These are phyloP conservation scores for Eufriesea mexicana DNA, from an alignment of 1,140 invertebrate species.

Conservation along the genomic window DNA sequence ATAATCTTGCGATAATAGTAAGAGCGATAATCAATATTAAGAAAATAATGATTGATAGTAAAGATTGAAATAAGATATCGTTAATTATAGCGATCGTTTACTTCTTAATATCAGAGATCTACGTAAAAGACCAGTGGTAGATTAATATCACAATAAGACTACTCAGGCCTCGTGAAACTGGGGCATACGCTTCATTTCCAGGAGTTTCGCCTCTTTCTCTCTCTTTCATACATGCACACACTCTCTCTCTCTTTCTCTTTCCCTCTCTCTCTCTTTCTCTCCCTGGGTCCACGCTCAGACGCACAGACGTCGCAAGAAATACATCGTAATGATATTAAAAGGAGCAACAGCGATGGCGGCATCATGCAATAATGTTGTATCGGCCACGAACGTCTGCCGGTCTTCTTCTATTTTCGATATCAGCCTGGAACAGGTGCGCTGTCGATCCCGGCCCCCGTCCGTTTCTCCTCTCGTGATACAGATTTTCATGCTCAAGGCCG, in stretches of 20 bases:
- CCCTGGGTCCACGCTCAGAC: too few relatives aligned
- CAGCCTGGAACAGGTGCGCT: slow-evolving; percentile 4
- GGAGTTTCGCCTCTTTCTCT: slow-evolving; percentile 34
- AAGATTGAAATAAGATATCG: slow-evolving; percentile 50
- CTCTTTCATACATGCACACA: slow-evolving; percentile 16
- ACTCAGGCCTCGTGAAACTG: slow-evolving; percentile 82
- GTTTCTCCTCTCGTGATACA: slow-evolving; percentile 20
- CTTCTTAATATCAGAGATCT: slow-evolving; percentile 82
- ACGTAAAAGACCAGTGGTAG: slow-evolving; percentile 82
- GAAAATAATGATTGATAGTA: slow-evolving; percentile 71
- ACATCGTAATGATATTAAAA: slow-evolving; percentile 40
- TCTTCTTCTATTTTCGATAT: slow-evolving; percentile 36
- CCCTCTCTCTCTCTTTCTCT: slow-evolving; percentile 39
- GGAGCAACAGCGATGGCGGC: slow-evolving; percentile 7
- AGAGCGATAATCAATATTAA: slow-evolving; percentile 65
- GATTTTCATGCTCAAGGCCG: slow-evolving; percentile 36
- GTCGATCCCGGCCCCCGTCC: background rate
- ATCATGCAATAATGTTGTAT: slow-evolving; percentile 33
- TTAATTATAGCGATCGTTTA: slow-evolving; percentile 73
- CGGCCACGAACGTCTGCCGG: background rate
- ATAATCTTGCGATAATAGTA: slow-evolving; percentile 58
- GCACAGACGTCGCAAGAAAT: slow-evolving; percentile 23
- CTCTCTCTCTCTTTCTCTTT: slow-evolving; percentile 9
- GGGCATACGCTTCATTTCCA: slow-evolving; percentile 68
- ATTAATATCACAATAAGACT: slow-evolving; percentile 84